Percentiles rank a stretch among this genome's conserved stretches.
Evolutionary conservation across 53 echinoderm and acorn worm genomes (phyloP).

Genomic region (Echinometra lucunter): DNA sequence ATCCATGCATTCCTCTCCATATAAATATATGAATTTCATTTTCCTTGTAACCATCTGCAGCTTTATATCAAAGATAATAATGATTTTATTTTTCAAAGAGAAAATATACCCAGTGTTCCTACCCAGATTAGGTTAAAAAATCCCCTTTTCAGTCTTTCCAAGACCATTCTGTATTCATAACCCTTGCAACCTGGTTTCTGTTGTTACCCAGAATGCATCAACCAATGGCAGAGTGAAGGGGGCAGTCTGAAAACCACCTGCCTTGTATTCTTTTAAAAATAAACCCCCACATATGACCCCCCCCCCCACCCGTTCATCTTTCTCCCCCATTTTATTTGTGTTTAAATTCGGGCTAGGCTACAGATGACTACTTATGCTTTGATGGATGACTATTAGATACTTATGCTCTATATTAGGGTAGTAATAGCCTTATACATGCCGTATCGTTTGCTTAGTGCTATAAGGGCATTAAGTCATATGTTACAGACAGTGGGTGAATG

Average conservation of each 20-base stretch:
- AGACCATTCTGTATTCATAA: constrained; percentile 7
- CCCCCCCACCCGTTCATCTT: neutral
- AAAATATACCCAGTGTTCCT: neutral
- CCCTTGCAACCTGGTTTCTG: constrained; percentile 31
- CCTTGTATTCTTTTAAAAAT: neutral
- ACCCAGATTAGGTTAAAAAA: neutral
- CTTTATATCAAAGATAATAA: neutral
- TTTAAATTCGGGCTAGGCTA: neutral
- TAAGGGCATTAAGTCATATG: no score
- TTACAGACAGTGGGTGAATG: no score
- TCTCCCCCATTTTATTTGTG: neutral
- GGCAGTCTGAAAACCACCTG: neutral
- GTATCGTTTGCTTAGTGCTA: no score
- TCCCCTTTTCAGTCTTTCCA: neutral
- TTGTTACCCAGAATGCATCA: constrained; percentile 1
- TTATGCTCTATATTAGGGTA: no score
- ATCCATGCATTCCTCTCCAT: neutral
- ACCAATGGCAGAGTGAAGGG: neutral
- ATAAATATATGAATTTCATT: no score
- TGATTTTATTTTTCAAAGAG: neutral
- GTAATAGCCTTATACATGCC: no score
- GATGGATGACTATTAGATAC: no score
- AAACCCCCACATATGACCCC: neutral
- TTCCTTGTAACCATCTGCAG: neutral
- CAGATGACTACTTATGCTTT: no score